Evolutionary conservation across 2,113 vertebrate species (phyloP), one percentile per base, ranked within the genome.

Genomic region (Oenanthe melanoleuca): DNA sequence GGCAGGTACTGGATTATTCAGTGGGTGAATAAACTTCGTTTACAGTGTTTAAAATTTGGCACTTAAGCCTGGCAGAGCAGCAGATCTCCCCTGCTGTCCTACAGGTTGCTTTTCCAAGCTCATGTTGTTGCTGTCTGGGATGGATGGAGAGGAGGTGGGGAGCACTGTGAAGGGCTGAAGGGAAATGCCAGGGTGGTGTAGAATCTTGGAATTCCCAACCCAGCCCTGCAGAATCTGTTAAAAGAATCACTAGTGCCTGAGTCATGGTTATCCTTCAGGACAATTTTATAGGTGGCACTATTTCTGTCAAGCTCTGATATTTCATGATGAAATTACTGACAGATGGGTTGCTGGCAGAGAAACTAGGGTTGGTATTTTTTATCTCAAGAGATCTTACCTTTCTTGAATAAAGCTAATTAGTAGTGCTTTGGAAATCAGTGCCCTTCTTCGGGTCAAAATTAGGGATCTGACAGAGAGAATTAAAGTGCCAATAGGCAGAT

Each of bases 21-120:
- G 69, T 53, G 78, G 53, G 87, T 87, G 73, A 81, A 67, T 89
- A 74, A 93, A 82, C 73, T 81, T 91, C 66, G 78, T 71, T 92
- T 40, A 56, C 0, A 0, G 80, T 75, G 79, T 71, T 56, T 26
- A 56, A 59, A 85, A 22, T 61, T 80, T 75, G 88, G 44, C 74
- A 56, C 74, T 44, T 64, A 2, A 44, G 85, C 11, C 65, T 85
- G 85, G 70, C 38, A 66, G 66, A 71, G 81, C 60, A 61, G 87
- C 65, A 37, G 73, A 3, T 61, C 60, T 84, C 12, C 33, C 42
- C 60, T 83, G 77, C 78, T 74, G 65, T 63, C 56, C 69, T 81
- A 1, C 29, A 26, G 90, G 67, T 21, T 44, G 56, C 47, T 71
- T 74, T 79, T 75, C 49, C 79, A 55, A 92, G 53, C 52, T 52